Base-by-base conservation (phyloP, 2,797 vertebrate species). In the Platalea minor region DNA sequence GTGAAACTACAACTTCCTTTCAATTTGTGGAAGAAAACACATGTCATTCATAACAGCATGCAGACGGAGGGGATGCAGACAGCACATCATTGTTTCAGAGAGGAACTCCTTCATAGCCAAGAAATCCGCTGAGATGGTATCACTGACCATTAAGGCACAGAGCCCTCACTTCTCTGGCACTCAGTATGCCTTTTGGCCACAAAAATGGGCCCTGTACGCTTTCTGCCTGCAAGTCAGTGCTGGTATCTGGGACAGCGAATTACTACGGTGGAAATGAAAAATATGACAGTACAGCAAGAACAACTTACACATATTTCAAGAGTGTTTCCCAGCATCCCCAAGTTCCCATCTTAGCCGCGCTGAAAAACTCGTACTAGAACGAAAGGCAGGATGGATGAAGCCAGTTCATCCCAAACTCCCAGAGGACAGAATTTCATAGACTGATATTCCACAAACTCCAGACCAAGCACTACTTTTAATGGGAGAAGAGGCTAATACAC, bases 1-100 rank as follows among this genome's bases (percentile, higher is more conserved):
- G 78, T 54, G 64, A 84, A 91, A 85, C 70, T 77, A 74, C 48
- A 46, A 60, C 78, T 89, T 96, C 93, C 91, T 91, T 72, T 64
- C 33, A 25, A 7, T 16, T 7, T 53, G 48, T 43, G 69, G 48
- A 80, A 89, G 75, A 48, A 91, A 95, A 75, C n/a, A 57, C 9
- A 23, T 1, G 15, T 68, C 51, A 56, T 41, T 89, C 46, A 25
- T 5, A 46, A 17, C 54, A 56, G 69, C 77, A 56, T 2, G 29
- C 14, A 68, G 88, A 9, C 3, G 2, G 41, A 56, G 33, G 26
- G 76, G 80, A 76, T 59, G 84, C 92, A 94, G 79, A 70, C 29
- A 89, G 77, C 53, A 75, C 68, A 24, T 16, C n/a, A 56, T 9
- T 83, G 92, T 74, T 87, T 7, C 46, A 29, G 75, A 70, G 23